Percentiles rank a stretch among this genome's conserved stretches.
Conservation (phyloP, 2,797 vertebrate genomes). For the Cyprinella venusta region DNA sequence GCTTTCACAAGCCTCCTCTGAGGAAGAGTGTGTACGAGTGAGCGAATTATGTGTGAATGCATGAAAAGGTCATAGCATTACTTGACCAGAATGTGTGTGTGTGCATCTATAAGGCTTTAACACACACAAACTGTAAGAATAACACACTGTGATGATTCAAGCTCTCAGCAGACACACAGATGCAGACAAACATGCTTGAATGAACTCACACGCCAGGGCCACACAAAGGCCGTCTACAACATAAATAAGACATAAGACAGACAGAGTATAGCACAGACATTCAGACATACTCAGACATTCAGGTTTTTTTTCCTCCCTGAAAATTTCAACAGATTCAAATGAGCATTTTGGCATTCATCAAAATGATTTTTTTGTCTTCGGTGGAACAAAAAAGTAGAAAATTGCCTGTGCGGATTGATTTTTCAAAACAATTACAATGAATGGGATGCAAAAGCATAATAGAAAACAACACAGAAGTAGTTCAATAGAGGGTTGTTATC, state of each 20-base stretch:
- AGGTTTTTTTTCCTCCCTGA: not conserved
- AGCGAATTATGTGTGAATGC: constrained; percentile 43
- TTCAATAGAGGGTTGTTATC: not conserved
- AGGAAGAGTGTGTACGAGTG: constrained; percentile 27
- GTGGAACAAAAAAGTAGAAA: not conserved
- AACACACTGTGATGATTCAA: constrained; percentile 29
- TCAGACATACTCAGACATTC: constrained; percentile 34
- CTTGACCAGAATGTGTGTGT: constrained; percentile 35
- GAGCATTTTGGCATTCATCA: not conserved
- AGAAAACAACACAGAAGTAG: not conserved
- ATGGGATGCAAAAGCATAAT: not conserved
- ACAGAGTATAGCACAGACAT: constrained; percentile 53
- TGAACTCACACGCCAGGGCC: not conserved
- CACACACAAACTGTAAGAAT: constrained; percentile 11
- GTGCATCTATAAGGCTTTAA: not conserved
- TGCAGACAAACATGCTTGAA: constrained; percentile 37
- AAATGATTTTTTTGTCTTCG: not conserved
- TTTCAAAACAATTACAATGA: not conserved
- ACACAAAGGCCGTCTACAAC: not conserved
- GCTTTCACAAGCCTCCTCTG: constrained; percentile 40
- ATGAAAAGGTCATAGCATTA: constrained; percentile 37
- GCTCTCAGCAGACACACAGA: constrained; percentile 31
- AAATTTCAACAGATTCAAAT: not conserved
- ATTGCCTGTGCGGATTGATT: not conserved
- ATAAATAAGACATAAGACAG: constrained; percentile 55